Base-by-base conservation (phyloP, 2,888 invertebrate species). In the Rhingia campestris region DNA sequence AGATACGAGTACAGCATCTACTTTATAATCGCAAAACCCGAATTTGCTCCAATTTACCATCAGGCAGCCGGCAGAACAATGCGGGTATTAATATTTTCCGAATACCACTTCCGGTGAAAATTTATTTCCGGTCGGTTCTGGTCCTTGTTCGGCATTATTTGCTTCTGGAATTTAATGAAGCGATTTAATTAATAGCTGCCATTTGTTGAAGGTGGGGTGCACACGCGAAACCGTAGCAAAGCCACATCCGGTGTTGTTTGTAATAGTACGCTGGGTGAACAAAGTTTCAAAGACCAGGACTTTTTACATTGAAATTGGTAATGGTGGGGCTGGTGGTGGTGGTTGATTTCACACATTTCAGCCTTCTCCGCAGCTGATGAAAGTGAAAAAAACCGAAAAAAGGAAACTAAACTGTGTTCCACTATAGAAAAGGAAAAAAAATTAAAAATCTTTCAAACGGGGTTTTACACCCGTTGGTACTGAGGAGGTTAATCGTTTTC, bases 171-270 rank as follows among this genome's bases (percentile, higher is more conserved):
- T 81, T 81, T 49, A 81, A 81, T 81, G 81, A 76, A 76, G 81
- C 81, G 70, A 72, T 72, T 81, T 81, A 81, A 76, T 81, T 72
- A 81, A 77, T 77, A 66, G 76, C 72, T 45, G 43, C 54, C 76
- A 49, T 49, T 72, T 72, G 2, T 33, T 4, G 9, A 1, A 14
- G 22, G 22, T 14, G 41, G 66, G 43, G 9, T 69, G 47, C 14
- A 47, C 32, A 47, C 41, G 54, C 47, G 53, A 74, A 51, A 59
- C n/a, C 9, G 66, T 33, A 22, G n/a, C 53, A 67, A 54, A 66
- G 37, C 64, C 66, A 54, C 66, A 66, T 76, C 70, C 75, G 70
- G 70, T 66, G 66, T 41, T 76, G 76, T 45, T 32, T 6, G 53
- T 47, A 14, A 70, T 76, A 70, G 64, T 51, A 22, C 30, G 61